phyloP scores from a whole-genome alignment of 2,113 vertebrate species.

The Pachyramphus minor region DNA sequence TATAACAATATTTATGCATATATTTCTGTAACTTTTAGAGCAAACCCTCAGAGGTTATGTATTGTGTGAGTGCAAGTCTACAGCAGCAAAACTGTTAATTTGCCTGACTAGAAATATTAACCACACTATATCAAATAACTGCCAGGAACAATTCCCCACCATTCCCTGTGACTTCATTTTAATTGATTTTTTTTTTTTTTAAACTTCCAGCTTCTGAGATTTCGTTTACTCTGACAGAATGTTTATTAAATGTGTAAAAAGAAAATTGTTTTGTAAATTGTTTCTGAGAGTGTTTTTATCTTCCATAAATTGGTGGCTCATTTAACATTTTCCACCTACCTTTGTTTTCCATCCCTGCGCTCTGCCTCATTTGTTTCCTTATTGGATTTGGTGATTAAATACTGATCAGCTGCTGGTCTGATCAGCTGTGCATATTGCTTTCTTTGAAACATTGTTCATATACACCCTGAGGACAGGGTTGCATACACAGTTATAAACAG shows the following conservation, averaged over 20 bases:
- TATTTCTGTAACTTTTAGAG: constrained; percentile 71
- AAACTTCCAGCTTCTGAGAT: constrained; percentile 82
- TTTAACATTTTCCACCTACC: constrained; percentile 48
- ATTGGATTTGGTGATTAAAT: constrained; percentile 62
- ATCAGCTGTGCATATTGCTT: constrained; percentile 37
- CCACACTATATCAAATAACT: constrained; percentile 93
- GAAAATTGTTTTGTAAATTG: constrained; percentile 72
- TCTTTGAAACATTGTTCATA: constrained; percentile 5
- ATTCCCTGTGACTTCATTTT: constrained; percentile 90
- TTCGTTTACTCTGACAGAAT: constrained; percentile 88
- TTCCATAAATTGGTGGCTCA: constrained; percentile 34
- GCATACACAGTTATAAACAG: neutral
- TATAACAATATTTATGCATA: neutral
- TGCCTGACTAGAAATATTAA: constrained; percentile 93
- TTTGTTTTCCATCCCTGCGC: constrained; percentile 44
- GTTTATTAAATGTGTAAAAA: constrained; percentile 90
- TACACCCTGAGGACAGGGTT: constrained; percentile 27
- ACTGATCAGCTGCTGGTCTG: constrained; percentile 56
- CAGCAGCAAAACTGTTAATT: constrained; percentile 91
- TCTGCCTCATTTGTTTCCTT: constrained; percentile 53
- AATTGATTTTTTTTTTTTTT: constrained; percentile 87
- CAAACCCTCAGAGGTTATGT: constrained; percentile 61
- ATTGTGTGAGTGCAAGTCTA: constrained; percentile 67
- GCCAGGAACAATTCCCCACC: constrained; percentile 89
- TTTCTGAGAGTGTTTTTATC: constrained; percentile 66